Percentiles rank a stretch among this genome's conserved stretches.
These are phyloP conservation scores for Nesogale talazaci DNA, from an alignment of 2,113 vertebrate species.

Conservation along the genomic window DNA sequence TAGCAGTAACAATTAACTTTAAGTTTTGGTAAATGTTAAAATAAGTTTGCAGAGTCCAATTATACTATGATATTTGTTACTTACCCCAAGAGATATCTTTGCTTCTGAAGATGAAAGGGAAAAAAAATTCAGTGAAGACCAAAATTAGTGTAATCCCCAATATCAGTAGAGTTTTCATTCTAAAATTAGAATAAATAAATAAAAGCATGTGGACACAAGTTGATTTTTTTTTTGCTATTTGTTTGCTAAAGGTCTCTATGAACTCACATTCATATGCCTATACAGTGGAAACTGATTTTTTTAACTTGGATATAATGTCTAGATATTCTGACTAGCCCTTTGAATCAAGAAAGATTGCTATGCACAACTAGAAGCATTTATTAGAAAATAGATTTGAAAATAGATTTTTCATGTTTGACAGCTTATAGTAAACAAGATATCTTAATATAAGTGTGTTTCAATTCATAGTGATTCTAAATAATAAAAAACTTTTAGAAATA, in stretches of 20 bases:
- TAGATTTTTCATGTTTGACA: fast-evolving
- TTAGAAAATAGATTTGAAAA: fast-evolving
- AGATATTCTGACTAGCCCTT: too few species aligned
- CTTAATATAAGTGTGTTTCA: background rate
- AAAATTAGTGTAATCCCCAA: conserved; percentile 69
- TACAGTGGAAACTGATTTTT: fast-evolving
- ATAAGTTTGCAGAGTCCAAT: background rate
- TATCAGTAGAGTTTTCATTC: conserved; percentile 75
- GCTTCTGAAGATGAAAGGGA: conserved; percentile 65
- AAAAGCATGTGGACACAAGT: conserved; percentile 11
- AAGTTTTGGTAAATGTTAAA: background rate
- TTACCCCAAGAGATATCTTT: conserved; percentile 78
- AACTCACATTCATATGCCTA: fast-evolving
- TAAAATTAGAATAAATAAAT: conserved; percentile 47
- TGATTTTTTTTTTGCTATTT: background rate
- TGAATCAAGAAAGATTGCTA: too few species aligned
- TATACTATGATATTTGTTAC: background rate
- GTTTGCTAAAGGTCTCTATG: too few species aligned
- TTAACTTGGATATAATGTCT: background rate
- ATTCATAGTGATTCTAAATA: fast-evolving
- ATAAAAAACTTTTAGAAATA: background rate
- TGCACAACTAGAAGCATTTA: background rate
- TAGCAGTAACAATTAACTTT: fast-evolving
- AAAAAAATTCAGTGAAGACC: conserved; percentile 68
- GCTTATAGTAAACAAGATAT: fast-evolving